Percentiles rank a stretch among this genome's conserved stretches.
Conservation (phyloP, 2,113 vertebrate genomes). For the Scolopax mira region DNA sequence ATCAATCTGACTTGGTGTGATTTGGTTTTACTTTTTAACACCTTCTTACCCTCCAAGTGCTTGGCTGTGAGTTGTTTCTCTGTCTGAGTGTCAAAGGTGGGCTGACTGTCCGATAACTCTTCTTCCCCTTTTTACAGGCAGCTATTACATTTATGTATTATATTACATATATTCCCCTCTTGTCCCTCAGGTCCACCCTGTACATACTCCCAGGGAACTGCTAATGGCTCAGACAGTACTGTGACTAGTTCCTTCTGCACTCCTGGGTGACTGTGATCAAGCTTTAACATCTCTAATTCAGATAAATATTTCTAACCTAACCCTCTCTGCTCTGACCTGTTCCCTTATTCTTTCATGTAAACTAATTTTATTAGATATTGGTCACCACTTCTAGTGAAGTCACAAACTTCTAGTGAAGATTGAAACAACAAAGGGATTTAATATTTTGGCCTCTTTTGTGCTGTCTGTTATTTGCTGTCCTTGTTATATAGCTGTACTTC, state of each 20-base stretch:
- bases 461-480: neutral
- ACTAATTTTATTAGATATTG: neutral
- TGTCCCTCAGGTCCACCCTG: neutral
- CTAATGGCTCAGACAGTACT: neutral
- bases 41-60: neutral
- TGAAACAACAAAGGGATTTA: neutral
- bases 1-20: neutral
- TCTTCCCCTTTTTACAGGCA: neutral
- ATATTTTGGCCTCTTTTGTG: neutral
- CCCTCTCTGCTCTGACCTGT: neutral
- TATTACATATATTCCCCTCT: neutral
- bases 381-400: neutral
- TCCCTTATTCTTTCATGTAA: neutral
- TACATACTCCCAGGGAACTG: neutral
- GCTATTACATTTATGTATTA: neutral
- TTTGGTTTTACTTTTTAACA: neutral
- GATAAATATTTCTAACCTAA: neutral
- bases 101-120: neutral
- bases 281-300: neutral
- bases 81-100: neutral
- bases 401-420: neutral
- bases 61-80: neutral
- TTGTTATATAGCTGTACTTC: neutral
- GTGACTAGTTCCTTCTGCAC: neutral
- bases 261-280: neutral